Conservation (phyloP, 2,888 invertebrate species). For the Dastarcus helophoroides region DNA sequence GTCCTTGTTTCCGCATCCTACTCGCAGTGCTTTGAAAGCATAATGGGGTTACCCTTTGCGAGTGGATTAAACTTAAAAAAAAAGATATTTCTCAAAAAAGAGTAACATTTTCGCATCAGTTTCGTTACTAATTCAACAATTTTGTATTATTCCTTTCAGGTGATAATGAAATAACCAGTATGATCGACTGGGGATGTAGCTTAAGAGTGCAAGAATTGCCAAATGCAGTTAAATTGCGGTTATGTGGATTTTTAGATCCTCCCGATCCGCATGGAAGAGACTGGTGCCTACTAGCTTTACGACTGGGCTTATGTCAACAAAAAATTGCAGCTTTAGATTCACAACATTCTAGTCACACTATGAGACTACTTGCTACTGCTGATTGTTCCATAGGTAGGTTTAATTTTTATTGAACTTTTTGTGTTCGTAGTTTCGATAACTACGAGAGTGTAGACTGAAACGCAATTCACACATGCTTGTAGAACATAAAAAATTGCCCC, state of each 20-base stretch:
- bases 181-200: constrained; percentile 43
- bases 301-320: constrained; percentile 44
- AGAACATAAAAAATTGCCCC: no score
- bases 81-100: no score
- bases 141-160: constrained; percentile 20
- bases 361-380: constrained; percentile 31
- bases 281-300: constrained; percentile 64
- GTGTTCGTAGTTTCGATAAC: neutral
- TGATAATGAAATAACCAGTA: constrained; percentile 28
- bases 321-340: constrained; percentile 35
- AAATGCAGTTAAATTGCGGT: constrained; percentile 45
- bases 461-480: no score
- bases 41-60: no score
- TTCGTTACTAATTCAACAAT: no score
- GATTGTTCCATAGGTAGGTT: constrained; percentile 35
- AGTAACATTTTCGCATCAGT: no score
- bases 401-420: neutral
- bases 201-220: constrained; percentile 49
- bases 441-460: neutral
- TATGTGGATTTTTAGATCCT: constrained; percentile 59
- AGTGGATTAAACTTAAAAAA: no score
- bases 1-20: no score
- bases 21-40: no score
- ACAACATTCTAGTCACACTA: constrained; percentile 34
- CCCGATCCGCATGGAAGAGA: constrained; percentile 62